These are phyloP conservation scores for Oreotragus oreotragus DNA, from an alignment of 2,113 vertebrate species.

Conservation along the genomic window DNA sequence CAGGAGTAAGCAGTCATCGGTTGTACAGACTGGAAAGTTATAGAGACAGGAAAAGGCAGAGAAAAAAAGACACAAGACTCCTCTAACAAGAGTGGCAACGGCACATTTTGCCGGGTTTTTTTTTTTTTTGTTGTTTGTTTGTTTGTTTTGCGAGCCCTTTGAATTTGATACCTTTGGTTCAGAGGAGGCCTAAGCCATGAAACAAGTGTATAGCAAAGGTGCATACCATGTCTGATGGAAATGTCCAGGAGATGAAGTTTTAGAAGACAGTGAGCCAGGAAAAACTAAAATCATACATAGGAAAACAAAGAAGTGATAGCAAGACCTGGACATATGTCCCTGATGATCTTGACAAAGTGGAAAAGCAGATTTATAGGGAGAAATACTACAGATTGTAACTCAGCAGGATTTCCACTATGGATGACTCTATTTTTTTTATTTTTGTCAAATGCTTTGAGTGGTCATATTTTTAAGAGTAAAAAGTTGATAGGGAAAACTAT, in stretches of 20 bases:
- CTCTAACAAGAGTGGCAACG: background rate
- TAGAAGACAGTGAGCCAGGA: background rate
- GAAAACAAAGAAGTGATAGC: background rate
- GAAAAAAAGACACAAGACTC: background rate
- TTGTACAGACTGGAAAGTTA: background rate
- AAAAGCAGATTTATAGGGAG: background rate
- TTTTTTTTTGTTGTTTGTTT: background rate
- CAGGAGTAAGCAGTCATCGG: background rate
- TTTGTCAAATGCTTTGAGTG: background rate
- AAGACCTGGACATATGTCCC: background rate
- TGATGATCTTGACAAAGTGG: background rate
- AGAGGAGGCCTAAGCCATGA: background rate
- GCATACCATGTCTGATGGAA: background rate
- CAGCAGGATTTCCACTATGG: background rate
- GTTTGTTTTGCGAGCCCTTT: background rate
- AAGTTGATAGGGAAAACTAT: background rate
- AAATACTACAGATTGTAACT: background rate
- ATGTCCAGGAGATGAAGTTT: background rate
- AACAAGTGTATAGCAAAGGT: background rate
- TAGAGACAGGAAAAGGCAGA: background rate
- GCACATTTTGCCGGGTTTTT: background rate
- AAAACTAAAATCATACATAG: background rate
- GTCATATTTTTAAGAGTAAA: background rate
- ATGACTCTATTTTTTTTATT: background rate
- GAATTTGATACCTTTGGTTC: background rate